Evolutionary conservation across 2,113 vertebrate species (phyloP).

Genomic region (Megalops atlanticus): DNA sequence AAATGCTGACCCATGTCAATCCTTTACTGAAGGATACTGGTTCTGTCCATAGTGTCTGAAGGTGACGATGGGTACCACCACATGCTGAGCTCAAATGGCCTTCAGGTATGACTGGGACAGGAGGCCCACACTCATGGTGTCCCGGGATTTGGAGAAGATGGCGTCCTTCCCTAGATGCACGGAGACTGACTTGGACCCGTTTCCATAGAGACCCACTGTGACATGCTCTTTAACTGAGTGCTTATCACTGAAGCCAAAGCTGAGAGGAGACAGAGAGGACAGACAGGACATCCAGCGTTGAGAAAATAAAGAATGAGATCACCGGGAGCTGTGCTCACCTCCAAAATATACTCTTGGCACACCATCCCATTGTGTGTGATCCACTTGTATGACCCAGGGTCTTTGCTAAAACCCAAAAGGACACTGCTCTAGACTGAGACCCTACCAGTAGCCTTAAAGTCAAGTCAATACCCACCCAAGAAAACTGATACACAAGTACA

Average conservation of each 20-base stretch:
- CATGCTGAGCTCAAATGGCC: constrained; percentile 75
- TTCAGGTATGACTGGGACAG: constrained; percentile 90
- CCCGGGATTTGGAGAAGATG: constrained; percentile 86
- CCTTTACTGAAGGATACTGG: constrained; percentile 89
- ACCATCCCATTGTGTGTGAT: too few species aligned
- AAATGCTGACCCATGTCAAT: too few species aligned
- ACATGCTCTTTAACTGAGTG: constrained; percentile 71
- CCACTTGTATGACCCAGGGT: too few species aligned
- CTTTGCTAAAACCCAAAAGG: too few species aligned
- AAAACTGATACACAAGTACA: too few species aligned
- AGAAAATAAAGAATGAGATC: too few species aligned
- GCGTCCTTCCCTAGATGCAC: constrained; percentile 94
- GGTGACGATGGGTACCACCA: constrained; percentile 84
- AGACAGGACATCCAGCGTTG: too few species aligned
- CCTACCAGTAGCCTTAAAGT: too few species aligned
- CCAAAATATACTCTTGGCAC: too few species aligned
- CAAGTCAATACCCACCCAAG: too few species aligned
- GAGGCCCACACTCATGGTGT: constrained; percentile 81
- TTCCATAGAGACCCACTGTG: constrained; percentile 92
- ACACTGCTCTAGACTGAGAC: too few species aligned
- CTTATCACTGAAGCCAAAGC: constrained; percentile 97
- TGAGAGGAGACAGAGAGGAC: constrained; percentile 43
- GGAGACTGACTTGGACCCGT: constrained; percentile 96
- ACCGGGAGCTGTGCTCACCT: too few species aligned
- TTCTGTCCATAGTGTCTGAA: constrained; percentile 54